These are phyloP conservation scores for Phaenicophaeus curvirostris DNA, from an alignment of 2,797 vertebrate genomes.

Conservation along the genomic window DNA sequence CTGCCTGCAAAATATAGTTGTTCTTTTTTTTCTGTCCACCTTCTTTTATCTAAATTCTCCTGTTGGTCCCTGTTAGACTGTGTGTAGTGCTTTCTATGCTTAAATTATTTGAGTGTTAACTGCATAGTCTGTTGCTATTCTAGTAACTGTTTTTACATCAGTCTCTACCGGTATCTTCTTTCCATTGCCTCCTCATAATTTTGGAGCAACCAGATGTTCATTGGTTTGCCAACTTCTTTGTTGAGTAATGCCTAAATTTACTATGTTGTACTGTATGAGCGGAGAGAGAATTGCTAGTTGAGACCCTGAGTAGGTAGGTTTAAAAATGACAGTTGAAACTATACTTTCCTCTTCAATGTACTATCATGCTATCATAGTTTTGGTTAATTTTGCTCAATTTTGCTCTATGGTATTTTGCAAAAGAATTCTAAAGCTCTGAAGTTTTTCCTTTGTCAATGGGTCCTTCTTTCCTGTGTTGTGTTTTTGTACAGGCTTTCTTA, in stretches of 20 bases:
- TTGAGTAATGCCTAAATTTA: background rate
- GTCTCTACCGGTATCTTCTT: background rate
- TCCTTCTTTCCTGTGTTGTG: background rate
- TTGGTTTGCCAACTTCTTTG: background rate
- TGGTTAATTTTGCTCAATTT: background rate
- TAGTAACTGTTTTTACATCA: background rate
- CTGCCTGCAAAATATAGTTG: background rate
- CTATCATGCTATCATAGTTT: background rate
- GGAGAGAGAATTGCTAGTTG: background rate
- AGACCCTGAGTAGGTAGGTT: background rate
- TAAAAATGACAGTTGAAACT: background rate
- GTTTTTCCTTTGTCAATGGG: background rate
- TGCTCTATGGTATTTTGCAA: background rate
- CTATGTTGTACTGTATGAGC: background rate
- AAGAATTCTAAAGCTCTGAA: background rate
- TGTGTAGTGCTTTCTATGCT: background rate
- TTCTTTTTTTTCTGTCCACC: background rate
- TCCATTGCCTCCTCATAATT: background rate
- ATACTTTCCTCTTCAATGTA: background rate
- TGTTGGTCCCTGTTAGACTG: background rate
- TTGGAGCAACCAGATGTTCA: background rate
- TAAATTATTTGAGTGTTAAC: background rate
- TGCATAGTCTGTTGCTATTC: background rate
- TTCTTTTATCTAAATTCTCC: background rate
- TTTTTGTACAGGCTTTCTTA: background rate